Evolutionary conservation across 1,140 invertebrate species (phyloP), one percentile per base, ranked within the genome.

Genomic region (Yoshiicerus persimilis): DNA sequence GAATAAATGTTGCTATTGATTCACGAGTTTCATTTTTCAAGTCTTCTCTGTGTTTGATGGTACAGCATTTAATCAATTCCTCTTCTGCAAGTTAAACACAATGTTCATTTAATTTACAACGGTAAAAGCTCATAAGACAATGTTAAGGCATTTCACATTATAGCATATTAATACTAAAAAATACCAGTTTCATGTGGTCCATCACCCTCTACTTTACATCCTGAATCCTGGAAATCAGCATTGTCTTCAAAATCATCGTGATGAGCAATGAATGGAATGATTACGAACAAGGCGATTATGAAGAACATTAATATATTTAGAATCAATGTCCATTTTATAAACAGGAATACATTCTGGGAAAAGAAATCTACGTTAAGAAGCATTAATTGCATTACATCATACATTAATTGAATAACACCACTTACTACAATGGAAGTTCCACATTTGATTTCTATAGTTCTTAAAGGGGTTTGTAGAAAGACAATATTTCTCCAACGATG

Each of bases 291-390:
- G 75, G 96, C 93, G 38, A 96, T 94, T 25, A 96, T 91, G 1
- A 93, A 62, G 38, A 95, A 96, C 87, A 96, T 94, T 25, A 93
- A 90, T 9, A 96, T 87, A 92, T 97, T 97, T 32, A 97, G 92
- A 91, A 96, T 95, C 88, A 97, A 93, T 8, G 97, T 93, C 96
- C 96, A 97, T 90, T 96, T 95, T 64, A 97, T 94, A 90, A 97
- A 96, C 4, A 96, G 93, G 91, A 97, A 97, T 91, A 96, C 96
- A 0, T 96, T 94, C 0, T 96, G 95, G 5, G 97, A 95, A 0
- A 13, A 30, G 8, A 30, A 27, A 4, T 70, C 20, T 20, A 64
- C n/a, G 4, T 30, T 16, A 56, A 30, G 34, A 27, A 8, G 2
- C 23, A 70, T 27, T 16, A 20, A 23, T 47, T 39, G 36, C 13